Base-by-base conservation (phyloP, 2,888 invertebrate genomes). In the Graphium colonna region DNA sequence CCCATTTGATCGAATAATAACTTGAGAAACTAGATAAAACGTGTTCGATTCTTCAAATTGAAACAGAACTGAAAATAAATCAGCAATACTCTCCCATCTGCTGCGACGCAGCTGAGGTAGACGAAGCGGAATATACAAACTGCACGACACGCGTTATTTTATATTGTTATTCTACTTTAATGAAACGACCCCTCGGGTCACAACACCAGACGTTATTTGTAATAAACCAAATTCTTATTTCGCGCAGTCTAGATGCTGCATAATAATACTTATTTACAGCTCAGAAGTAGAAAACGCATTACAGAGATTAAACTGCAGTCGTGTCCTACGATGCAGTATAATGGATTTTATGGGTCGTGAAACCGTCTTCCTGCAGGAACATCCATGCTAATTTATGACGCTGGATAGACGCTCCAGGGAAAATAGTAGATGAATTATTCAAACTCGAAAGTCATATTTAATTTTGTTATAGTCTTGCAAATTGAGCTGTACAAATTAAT, bases 321-420 rank as follows among this genome's bases (percentile, higher is more conserved):
- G 39, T 48, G 21, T 48, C 39, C 28, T 16, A 28, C 15, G 12
- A 10, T 16, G 15, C 39, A 26, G 13, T 48, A 28, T 48, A 48
- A 40, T 45, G 33, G 45, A 12, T 45, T 45, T 45, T 45, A 45
- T 48, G 28, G 39, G 39, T 28, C 47, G 16, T 48, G 26, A 48
- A 48, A 48, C 38, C 12, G 36, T 38, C 38, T 12, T 38, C 28
- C 15, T 16, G 26, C 21, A 15, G 39, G 26, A 26, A 26, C 15
- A 15, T 40, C 39, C 39, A 39, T 40, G 28, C 13, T 39, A 40
- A 48, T 48, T 48, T 48, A 48, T 26, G 47, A 15, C 47, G 31
- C 1, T 9, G 31, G 9, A 31, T 31, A 31, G 10, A 31, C 10
- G 31, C 9, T 10, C 9, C 31, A 1, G 4, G 31, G 16, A 26